These are phyloP conservation scores for Hydrotaea cyrtoneurina DNA, from an alignment of 2,888 invertebrate species.

Conservation along the genomic window DNA sequence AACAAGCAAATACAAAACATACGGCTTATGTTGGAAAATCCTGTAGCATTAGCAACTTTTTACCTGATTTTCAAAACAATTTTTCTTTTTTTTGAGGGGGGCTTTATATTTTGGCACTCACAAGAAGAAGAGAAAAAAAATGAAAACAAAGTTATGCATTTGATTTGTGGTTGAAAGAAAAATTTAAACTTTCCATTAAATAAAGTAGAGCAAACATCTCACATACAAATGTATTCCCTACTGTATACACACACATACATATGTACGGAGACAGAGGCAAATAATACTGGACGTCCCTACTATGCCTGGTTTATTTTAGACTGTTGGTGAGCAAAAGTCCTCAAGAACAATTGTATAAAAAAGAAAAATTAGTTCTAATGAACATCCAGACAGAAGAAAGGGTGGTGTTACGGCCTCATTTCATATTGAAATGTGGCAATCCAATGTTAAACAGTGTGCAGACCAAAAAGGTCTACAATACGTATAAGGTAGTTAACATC, in stretches of 20 bases:
- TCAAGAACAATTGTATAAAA: too few relatives aligned
- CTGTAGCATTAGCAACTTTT: conserved; percentile 52
- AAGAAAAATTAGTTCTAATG: too few relatives aligned
- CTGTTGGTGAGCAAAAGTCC: too few relatives aligned
- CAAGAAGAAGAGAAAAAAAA: conserved; percentile 13
- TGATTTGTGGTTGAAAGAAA: conserved; percentile 56
- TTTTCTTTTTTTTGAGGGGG: background rate
- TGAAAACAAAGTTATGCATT: conserved; percentile 48
- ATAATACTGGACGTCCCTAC: too few relatives aligned
- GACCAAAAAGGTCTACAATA: too few relatives aligned
- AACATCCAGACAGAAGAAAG: too few relatives aligned
- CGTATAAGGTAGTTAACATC: too few relatives aligned
- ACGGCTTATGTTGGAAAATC: conserved; percentile 43
- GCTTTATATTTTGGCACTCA: background rate
- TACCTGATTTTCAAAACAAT: conserved; percentile 48
- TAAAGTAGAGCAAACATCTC: background rate
- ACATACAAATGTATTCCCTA: background rate
- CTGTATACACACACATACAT: background rate
- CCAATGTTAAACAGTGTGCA: too few relatives aligned
- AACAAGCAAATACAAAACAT: conserved; percentile 35
- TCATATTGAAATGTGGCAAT: too few relatives aligned
- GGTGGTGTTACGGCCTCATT: too few relatives aligned
- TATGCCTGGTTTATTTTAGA: background rate
- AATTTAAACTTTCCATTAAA: conserved; percentile 51
- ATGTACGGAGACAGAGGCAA: background rate